These are phyloP conservation scores for Tenthredo mesomela DNA, from an alignment of 2,888 invertebrate species.

Conservation along the genomic window DNA sequence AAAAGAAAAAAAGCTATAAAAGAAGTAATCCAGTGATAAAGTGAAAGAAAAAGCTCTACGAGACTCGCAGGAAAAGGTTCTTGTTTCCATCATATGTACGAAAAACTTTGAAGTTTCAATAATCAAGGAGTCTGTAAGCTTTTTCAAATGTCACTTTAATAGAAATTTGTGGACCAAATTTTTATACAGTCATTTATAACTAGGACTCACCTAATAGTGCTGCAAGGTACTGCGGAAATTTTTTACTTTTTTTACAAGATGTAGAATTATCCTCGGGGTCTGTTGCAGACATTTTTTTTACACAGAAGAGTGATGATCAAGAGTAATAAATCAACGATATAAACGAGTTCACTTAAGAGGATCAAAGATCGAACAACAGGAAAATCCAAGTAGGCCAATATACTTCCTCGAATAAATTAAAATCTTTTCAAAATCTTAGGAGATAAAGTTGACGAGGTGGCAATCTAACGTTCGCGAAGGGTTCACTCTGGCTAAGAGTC, in stretches of 20 bases:
- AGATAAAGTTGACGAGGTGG: conserved; percentile 38
- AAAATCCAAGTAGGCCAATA: conserved; percentile 2
- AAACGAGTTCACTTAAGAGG: conserved; percentile 38
- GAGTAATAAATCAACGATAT: conserved; percentile 44
- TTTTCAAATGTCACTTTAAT: not conserved
- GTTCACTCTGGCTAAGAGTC: conserved; percentile 23
- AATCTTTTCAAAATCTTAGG: conserved; percentile 1
- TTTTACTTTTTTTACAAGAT: conserved; percentile 58
- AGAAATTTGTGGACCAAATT: not conserved
- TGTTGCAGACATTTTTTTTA: conserved; percentile 60
- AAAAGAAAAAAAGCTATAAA: not conserved
- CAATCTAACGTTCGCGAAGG: conserved; percentile 46
- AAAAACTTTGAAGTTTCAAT: not conserved
- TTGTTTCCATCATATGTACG: not conserved
- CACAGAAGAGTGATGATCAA: conserved; percentile 53
- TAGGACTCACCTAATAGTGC: conserved; percentile 68
- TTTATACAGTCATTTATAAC: not conserved
- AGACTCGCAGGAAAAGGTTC: not conserved
- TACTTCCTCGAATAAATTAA: not conserved
- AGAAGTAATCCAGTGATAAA: conserved; percentile 8
- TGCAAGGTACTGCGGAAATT: conserved; percentile 69
- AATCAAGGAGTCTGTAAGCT: not conserved
- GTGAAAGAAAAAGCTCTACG: not conserved
- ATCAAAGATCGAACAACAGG: conserved; percentile 53
- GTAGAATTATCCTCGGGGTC: conserved; percentile 64